A percentile compares a stretch with the other conserved stretches of the same genome.
Conservation (phyloP, 2,113 vertebrate genomes). For the Telmatochromis brachygnathus region DNA sequence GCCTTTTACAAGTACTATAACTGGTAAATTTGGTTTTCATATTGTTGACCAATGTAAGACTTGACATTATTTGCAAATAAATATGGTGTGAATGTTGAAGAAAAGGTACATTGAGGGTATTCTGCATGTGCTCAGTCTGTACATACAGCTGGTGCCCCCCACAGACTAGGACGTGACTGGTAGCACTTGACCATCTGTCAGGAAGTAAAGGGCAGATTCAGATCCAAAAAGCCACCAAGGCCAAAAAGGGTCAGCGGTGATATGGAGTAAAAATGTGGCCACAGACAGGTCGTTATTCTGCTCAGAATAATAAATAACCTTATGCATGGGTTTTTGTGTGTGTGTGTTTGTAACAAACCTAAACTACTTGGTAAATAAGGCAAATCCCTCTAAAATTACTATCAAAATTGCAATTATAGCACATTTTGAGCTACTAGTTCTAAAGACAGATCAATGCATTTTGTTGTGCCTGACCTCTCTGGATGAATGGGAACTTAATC, state of each 20-base stretch:
- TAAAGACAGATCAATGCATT: not conserved
- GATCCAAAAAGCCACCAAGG: conserved; percentile 9
- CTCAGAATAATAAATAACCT: not conserved
- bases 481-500: not conserved
- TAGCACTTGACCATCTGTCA: conserved; percentile 41
- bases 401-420: accelerated
- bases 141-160: conserved; percentile 25
- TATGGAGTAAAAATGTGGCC: not conserved
- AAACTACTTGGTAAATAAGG: not conserved
- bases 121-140: not conserved
- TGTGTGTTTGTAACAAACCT: not conserved
- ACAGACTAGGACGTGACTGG: not conserved
- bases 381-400: not conserved
- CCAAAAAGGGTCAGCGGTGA: conserved; percentile 25
- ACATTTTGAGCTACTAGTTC: not conserved
- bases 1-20: not conserved
- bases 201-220: conserved; percentile 14
- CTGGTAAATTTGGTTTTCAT: not conserved
- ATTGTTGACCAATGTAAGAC: not conserved
- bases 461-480: not conserved
- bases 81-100: not conserved
- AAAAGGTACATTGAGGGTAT: not conserved
- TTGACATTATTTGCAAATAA: not conserved
- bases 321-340: not conserved
- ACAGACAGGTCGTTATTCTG: not conserved